These are phyloP conservation scores for Drosophila malerkotliana DNA, from an alignment of 1,140 invertebrate species.

Conservation along the genomic window DNA sequence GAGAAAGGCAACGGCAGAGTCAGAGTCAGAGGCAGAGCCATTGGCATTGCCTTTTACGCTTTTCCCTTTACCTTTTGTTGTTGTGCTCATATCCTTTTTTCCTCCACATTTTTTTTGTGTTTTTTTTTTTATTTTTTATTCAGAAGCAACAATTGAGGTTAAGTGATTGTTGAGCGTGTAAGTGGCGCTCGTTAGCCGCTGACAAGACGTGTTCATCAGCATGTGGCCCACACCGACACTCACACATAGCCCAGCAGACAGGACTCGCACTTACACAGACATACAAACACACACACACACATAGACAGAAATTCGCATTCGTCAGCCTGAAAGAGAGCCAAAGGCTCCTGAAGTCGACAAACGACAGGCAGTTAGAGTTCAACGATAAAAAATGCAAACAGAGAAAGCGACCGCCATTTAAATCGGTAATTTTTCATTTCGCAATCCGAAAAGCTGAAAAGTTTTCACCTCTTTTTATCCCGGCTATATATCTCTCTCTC, in stretches of 20 bases:
- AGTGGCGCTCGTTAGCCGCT: conserved; percentile 76
- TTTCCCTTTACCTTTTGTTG: conserved; percentile 46
- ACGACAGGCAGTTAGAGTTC: conserved; percentile 60
- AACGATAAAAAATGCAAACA: conserved; percentile 21
- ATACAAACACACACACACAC: conserved; percentile 1
- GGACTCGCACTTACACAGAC: conserved; percentile 1
- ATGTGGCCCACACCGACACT: conserved; percentile 53
- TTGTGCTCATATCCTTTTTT: conserved; percentile 15
- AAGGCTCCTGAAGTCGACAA: conserved; percentile 62
- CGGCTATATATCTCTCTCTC: not conserved
- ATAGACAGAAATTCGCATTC: conserved; percentile 31
- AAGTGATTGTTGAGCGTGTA: conserved; percentile 77
- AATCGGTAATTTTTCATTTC: conserved; percentile 71
- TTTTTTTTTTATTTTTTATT: conserved; percentile 52
- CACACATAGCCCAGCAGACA: conserved; percentile 16
- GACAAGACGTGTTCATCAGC: conserved; percentile 77
- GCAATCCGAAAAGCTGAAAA: conserved; percentile 50
- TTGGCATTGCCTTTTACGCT: conserved; percentile 75
- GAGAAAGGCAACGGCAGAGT: conserved; percentile 1
- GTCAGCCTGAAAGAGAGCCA: conserved; percentile 37
- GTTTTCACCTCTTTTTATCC: conserved; percentile 18
- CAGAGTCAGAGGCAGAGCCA: conserved; percentile 30
- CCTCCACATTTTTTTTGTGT: conserved; percentile 2
- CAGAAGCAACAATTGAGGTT: conserved; percentile 75
- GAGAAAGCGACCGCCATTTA: conserved; percentile 62